phyloP scores from a whole-genome alignment of 1,140 invertebrate species.

The Acromyrmex charruanus region DNA sequence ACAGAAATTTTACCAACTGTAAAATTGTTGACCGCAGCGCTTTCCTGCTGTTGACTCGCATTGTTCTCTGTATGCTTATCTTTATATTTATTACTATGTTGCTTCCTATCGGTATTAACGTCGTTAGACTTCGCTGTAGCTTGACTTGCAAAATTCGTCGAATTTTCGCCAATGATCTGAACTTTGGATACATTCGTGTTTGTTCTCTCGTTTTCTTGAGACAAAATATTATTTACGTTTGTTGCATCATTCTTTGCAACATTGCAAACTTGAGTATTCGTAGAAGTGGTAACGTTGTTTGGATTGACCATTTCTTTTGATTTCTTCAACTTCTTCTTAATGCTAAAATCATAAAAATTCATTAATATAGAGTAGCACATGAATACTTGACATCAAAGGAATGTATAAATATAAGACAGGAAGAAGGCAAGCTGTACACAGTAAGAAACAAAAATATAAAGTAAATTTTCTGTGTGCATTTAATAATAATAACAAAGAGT shows the following conservation, averaged over 20 bases:
- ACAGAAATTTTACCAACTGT: constrained; percentile 79
- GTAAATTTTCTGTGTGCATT: constrained; percentile 21
- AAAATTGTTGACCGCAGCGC: constrained; percentile 65
- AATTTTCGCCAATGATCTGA: constrained; percentile 67
- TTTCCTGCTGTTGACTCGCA: constrained; percentile 63
- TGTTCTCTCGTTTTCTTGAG: constrained; percentile 73
- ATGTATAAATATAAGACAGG: constrained; percentile 28
- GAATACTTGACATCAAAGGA: constrained; percentile 3
- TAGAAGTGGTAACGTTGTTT: constrained; percentile 57
- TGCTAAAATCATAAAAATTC: constrained; percentile 75
- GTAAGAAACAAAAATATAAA: constrained; percentile 40
- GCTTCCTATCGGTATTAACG: constrained; percentile 73
- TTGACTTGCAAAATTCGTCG: constrained; percentile 64
- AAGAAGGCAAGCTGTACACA: constrained; percentile 17
- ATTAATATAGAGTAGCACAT: background rate
- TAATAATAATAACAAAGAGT: constrained; percentile 47
- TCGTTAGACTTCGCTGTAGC: constrained; percentile 70
- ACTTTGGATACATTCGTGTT: constrained; percentile 68
- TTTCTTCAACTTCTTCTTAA: constrained; percentile 80
- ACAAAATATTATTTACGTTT: constrained; percentile 39
- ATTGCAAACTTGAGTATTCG: constrained; percentile 54
- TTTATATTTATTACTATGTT: constrained; percentile 74
- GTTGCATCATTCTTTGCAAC: constrained; percentile 58
- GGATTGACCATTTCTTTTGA: constrained; percentile 72
- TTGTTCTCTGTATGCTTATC: constrained; percentile 73